Conservation (phyloP, 2,888 invertebrate species). For the Dermolepida albohirtum region DNA sequence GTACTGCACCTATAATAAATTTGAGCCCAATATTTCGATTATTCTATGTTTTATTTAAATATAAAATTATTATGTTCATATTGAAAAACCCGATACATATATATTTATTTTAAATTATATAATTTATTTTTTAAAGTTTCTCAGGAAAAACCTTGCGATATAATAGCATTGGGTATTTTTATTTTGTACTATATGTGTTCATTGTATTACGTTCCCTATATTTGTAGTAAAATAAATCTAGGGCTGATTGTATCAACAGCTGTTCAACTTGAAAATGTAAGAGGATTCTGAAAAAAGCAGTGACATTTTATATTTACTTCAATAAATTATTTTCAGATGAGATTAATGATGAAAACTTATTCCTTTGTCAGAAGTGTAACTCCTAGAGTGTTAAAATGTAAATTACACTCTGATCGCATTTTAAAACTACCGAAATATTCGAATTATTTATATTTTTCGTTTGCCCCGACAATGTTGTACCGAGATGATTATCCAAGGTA, state of each 20-base stretch:
- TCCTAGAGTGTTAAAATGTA: constrained; percentile 69
- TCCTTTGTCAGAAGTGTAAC: constrained; percentile 82
- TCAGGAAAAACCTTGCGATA: background rate
- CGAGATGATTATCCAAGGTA: constrained; percentile 82
- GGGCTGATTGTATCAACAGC: background rate
- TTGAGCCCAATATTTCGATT: too few species aligned
- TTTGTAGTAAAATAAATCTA: background rate
- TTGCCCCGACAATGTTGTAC: constrained; percentile 88
- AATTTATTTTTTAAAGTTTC: background rate
- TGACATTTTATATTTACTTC: constrained; percentile 42
- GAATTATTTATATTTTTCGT: constrained; percentile 85
- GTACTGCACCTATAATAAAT: too few species aligned
- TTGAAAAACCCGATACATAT: too few species aligned
- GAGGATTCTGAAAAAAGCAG: background rate
- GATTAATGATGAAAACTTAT: constrained; percentile 89
- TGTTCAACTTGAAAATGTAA: constrained; percentile 18
- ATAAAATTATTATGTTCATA: too few species aligned
- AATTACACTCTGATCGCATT: constrained; percentile 60
- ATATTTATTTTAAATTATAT: background rate
- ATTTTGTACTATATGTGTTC: constrained; percentile 1
- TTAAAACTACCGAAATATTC: constrained; percentile 74
- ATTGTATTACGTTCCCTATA: constrained; percentile 7
- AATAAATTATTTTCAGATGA: constrained; percentile 64
- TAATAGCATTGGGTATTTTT: background rate
- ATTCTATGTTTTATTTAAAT: too few species aligned